These are phyloP conservation scores for Plebejus anna DNA, from an alignment of 2,888 invertebrate species.

Conservation along the genomic window DNA sequence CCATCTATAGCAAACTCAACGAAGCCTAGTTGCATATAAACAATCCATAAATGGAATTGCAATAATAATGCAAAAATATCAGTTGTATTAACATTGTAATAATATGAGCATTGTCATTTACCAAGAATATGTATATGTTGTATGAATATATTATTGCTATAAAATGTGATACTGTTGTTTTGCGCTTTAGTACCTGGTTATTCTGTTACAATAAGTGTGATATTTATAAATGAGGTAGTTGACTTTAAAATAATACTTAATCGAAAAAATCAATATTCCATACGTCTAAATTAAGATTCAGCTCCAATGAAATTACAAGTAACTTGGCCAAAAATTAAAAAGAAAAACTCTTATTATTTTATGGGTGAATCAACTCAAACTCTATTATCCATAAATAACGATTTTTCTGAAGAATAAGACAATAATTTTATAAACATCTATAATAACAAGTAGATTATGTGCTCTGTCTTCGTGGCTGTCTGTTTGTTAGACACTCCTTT, in stretches of 20 bases:
- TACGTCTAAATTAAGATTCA: too few relatives aligned
- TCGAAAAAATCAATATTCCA: too few relatives aligned
- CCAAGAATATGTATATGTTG: constrained; percentile 39
- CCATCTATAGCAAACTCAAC: background rate
- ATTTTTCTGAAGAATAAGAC: too few relatives aligned
- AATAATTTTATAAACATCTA: too few relatives aligned
- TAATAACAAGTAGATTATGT: background rate
- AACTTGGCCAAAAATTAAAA: too few relatives aligned
- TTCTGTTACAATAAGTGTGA: background rate
- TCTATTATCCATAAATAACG: too few relatives aligned
- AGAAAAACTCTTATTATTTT: too few relatives aligned
- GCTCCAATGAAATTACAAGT: too few relatives aligned
- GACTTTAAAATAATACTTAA: too few relatives aligned
- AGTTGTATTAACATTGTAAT: constrained; percentile 33
- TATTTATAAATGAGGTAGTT: too few relatives aligned
- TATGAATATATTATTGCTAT: constrained; percentile 35
- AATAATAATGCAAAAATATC: constrained; percentile 22
- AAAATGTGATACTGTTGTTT: background rate
- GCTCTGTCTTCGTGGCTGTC: background rate
- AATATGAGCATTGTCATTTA: constrained; percentile 33
- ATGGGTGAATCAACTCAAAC: too few relatives aligned
- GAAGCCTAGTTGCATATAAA: constrained; percentile 1
- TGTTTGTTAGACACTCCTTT: too few relatives aligned
- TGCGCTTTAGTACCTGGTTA: background rate
- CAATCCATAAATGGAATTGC: background rate